Percentiles rank a stretch among this genome's conserved stretches.
phyloP scores from a whole-genome alignment of 2,888 invertebrate species.

The Idaea straminata region DNA sequence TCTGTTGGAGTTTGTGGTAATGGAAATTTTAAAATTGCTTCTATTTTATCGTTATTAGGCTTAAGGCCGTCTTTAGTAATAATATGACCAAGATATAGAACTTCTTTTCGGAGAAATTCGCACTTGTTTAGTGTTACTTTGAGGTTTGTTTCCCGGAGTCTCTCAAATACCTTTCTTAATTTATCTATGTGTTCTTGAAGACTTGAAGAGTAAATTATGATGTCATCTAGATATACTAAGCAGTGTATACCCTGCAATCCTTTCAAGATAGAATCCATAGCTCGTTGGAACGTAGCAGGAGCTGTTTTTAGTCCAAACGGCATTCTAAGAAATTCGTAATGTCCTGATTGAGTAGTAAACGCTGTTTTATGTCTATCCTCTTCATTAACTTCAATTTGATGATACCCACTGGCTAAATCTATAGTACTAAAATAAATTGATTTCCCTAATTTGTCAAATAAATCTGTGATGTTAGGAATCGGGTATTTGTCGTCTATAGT shows the following conservation, averaged over 20 bases:
- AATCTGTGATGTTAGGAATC: slow-evolving; percentile 19
- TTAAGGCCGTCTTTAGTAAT: slow-evolving; percentile 3
- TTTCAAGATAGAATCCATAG: slow-evolving; percentile 46
- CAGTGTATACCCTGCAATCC: slow-evolving; percentile 42
- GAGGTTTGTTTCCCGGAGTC: slow-evolving; percentile 25
- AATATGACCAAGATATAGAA: not conserved
- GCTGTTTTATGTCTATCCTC: slow-evolving; percentile 30
- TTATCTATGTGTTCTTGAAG: slow-evolving; percentile 32
- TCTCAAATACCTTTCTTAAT: slow-evolving; percentile 26
- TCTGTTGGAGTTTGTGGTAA: slow-evolving; percentile 21
- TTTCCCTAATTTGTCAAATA: slow-evolving; percentile 27
- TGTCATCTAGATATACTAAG: slow-evolving; percentile 45
- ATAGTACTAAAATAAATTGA: slow-evolving; percentile 32
- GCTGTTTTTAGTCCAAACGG: too few relatives aligned
- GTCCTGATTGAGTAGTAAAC: slow-evolving; percentile 28
- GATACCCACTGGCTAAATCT: slow-evolving; percentile 35
- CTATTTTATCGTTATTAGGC: slow-evolving; percentile 5
- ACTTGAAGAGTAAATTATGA: slow-evolving; percentile 34
- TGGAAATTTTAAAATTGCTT: slow-evolving; percentile 2
- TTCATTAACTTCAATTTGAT: slow-evolving; percentile 29
- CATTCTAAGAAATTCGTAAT: slow-evolving; percentile 34
- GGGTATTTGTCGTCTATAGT: slow-evolving; percentile 37
- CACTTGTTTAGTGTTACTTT: slow-evolving; percentile 32
- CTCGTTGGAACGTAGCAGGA: slow-evolving; percentile 48
- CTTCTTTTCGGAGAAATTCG: slow-evolving; percentile 13